These are phyloP conservation scores for Thymallus thymallus DNA, from an alignment of 2,113 vertebrate genomes.

Conservation along the genomic window DNA sequence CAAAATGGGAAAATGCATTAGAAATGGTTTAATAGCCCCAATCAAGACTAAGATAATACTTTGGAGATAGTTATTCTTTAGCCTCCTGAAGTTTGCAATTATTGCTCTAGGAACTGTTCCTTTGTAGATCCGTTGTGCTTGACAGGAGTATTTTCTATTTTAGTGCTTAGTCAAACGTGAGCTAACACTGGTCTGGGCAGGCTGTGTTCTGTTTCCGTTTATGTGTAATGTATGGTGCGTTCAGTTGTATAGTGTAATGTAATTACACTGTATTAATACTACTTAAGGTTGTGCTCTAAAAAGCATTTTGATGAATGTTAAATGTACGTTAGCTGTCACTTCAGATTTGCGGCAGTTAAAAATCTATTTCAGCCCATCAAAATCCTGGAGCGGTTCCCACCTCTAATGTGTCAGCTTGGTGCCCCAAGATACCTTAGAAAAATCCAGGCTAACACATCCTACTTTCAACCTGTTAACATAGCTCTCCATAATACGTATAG, in stretches of 20 bases:
- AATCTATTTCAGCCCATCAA: constrained; percentile 13
- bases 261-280: background rate
- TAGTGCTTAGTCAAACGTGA: too few relatives aligned
- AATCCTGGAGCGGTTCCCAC: background rate
- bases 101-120: background rate
- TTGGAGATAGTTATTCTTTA: background rate
- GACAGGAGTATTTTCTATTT: background rate
- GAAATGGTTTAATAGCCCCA: background rate
- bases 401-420: constrained; percentile 8
- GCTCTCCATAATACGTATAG: background rate
- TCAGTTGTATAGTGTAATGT: background rate
- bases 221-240: too few relatives aligned
- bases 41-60: background rate
- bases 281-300: background rate
- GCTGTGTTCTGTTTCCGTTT: background rate
- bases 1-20: background rate
- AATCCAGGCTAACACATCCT: background rate
- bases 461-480: background rate
- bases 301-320: background rate
- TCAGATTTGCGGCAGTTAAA: constrained; percentile 7
- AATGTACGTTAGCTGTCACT: background rate
- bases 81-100: background rate
- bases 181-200: background rate
- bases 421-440: background rate
- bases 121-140: background rate